phyloP scores from a whole-genome alignment of 2,888 invertebrate genomes.

The Andrena dorsata region DNA sequence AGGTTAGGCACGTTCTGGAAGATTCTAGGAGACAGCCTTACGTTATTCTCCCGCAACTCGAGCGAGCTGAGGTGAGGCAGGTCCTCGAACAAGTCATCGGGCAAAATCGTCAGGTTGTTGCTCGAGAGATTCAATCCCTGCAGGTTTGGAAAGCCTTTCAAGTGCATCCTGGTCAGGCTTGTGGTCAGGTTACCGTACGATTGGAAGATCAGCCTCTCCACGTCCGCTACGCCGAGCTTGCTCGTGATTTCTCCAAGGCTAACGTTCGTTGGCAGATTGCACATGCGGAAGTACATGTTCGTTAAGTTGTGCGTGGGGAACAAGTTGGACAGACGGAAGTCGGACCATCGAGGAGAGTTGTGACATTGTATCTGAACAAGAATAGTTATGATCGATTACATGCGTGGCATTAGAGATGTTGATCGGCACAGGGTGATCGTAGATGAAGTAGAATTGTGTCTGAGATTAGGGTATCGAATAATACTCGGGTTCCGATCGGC shows the following conservation, averaged over 20 bases:
- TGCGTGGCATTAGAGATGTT: too few relatives aligned
- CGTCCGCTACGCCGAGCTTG: constrained; percentile 62
- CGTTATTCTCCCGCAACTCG: constrained; percentile 88
- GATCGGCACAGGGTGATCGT: too few relatives aligned
- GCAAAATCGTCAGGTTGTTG: constrained; percentile 88
- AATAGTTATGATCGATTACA: background rate
- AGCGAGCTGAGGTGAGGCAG: constrained; percentile 88
- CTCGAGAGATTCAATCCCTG: constrained; percentile 87
- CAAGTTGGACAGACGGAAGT: constrained; percentile 62
- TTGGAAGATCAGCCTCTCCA: constrained; percentile 66
- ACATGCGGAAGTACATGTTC: constrained; percentile 66
- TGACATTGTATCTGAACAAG: constrained; percentile 62
- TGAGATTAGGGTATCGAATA: too few relatives aligned
- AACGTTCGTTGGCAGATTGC: constrained; percentile 66
- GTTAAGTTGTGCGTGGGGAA: background rate
- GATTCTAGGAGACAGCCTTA: constrained; percentile 53
- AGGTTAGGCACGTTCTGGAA: constrained; percentile 82
- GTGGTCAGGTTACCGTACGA: constrained; percentile 66
- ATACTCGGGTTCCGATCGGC: too few relatives aligned
- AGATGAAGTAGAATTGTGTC: too few relatives aligned
- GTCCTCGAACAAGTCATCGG: constrained; percentile 88
- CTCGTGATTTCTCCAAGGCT: constrained; percentile 67
- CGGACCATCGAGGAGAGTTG: constrained; percentile 67
- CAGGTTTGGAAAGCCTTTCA: constrained; percentile 86
- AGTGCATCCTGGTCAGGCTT: constrained; percentile 86